These are phyloP conservation scores for Eupsilia transversa DNA, from an alignment of 2,888 invertebrate species.

Conservation along the genomic window DNA sequence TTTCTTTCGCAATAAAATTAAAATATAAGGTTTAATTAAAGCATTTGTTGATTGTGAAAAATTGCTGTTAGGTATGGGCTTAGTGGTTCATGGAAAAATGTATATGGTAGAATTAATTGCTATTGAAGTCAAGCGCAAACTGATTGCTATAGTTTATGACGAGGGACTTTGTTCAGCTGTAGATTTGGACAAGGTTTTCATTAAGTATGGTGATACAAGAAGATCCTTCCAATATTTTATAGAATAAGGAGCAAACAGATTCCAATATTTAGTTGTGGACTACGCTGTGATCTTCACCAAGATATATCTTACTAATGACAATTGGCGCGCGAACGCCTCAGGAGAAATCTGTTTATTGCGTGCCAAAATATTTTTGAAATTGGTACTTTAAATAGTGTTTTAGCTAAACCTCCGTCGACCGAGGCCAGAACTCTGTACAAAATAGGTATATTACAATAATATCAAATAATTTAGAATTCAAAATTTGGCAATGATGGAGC, in stretches of 20 bases:
- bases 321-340: too few relatives aligned
- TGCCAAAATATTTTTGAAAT: too few relatives aligned
- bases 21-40: slow-evolving; percentile 5
- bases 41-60: slow-evolving; percentile 48
- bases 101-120: slow-evolving; percentile 26
- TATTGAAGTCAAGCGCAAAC: background rate
- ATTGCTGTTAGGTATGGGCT: slow-evolving; percentile 28
- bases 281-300: background rate
- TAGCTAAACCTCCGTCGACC: too few relatives aligned
- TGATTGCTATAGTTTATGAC: slow-evolving; percentile 31
- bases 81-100: slow-evolving; percentile 1
- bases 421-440: too few relatives aligned
- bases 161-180: background rate
- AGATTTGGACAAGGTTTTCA: background rate
- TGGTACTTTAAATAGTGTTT: too few relatives aligned
- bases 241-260: background rate
- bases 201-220: background rate
- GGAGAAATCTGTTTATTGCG: too few relatives aligned
- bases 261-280: background rate
- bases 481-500: too few relatives aligned
- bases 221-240: background rate
- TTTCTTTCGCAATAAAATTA: slow-evolving; percentile 24
- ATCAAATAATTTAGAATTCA: too few relatives aligned
- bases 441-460: too few relatives aligned
- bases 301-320: too few relatives aligned